Evolutionary conservation across 2,888 invertebrate genomes (phyloP), one percentile per base, ranked within the genome.

Genomic region (Tenthredo distinguenda): DNA sequence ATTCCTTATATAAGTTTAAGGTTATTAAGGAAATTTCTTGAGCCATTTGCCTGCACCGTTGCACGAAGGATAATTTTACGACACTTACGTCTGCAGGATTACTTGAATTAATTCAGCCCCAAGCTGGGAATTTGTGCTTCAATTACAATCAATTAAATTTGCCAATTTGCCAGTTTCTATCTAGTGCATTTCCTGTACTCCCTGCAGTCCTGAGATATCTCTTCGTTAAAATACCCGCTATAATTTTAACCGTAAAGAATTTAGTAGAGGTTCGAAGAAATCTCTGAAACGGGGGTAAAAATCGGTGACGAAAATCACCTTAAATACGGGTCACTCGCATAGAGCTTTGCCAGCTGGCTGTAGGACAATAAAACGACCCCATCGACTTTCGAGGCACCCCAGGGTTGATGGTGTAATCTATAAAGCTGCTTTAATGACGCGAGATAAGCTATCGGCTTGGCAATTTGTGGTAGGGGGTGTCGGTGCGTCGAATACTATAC

Each of bases 361-460:
- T n/a, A 50, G 50, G 50, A 31, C 76, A 50, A 37, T 55, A 55
- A 31, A 31, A 34, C 55, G 50, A 40, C n/a, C 55, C 40, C 72
- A 43, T 74, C 43, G 72, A 74, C 50, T 77, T 55, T 34, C 55
- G 31, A 55, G 18, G 18, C 77, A 50, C 50, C 81, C 37, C 21
- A 40, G 58, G 40, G 62, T 40, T 40, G 58, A 58, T 40, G 37
- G 34, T 40, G 81, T 37, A 21, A 62, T 62, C 21, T 18, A 74
- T 62, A 40, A 62, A 62, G 81, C 37, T 40, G 62, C 37, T 81
- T 62, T 62, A 81, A 81, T 81, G 81, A 62, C 40, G 40, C 62
- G 40, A 81, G 81, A 81, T 81, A 81, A 81, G 62, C 62, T 77
- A 55, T 31, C 55, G 47, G 72, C 72, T 43, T 21, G 9, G 21